Percentiles rank a stretch among this genome's conserved stretches.
These are phyloP conservation scores for Cabera pusaria DNA, from an alignment of 2,888 invertebrate genomes.

Conservation along the genomic window DNA sequence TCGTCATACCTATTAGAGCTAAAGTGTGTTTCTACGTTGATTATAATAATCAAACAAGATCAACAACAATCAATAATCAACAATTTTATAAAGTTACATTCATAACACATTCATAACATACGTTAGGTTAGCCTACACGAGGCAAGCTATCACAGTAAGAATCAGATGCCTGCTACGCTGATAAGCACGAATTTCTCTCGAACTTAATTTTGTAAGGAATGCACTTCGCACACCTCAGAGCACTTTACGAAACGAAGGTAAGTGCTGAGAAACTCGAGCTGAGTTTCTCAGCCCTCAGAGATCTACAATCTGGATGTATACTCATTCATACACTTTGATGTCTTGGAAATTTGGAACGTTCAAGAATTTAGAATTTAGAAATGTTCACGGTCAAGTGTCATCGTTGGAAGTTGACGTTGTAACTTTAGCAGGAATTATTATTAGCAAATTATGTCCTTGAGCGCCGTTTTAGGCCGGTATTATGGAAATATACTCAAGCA, in stretches of 20 bases:
- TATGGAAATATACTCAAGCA: too few species aligned
- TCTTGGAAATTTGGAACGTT: conserved; percentile 6
- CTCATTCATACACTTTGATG: conserved; percentile 19
- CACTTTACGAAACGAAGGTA: conserved; percentile 17
- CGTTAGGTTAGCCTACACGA: background rate
- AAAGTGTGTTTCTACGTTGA: too few species aligned
- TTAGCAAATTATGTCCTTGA: too few species aligned
- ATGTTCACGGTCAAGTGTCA: conserved; percentile 16
- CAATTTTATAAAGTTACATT: too few species aligned
- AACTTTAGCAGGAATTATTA: too few species aligned
- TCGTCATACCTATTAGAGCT: too few species aligned
- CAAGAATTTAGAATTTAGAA: conserved; percentile 10
- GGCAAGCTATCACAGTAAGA: conserved; percentile 14
- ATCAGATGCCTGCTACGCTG: conserved; percentile 33
- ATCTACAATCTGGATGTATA: conserved; percentile 10
- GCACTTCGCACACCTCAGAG: conserved; percentile 18
- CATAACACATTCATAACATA: too few species aligned
- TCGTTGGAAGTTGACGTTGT: too few species aligned
- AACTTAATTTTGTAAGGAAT: conserved; percentile 24
- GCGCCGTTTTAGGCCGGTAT: too few species aligned
- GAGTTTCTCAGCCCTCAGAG: conserved; percentile 15
- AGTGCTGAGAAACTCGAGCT: too few species aligned
- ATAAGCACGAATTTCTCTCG: conserved; percentile 39
- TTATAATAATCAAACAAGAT: too few species aligned
- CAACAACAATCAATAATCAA: too few species aligned